phyloP scores from a whole-genome alignment of 2,888 invertebrate genomes.

The Catonia carolina region DNA sequence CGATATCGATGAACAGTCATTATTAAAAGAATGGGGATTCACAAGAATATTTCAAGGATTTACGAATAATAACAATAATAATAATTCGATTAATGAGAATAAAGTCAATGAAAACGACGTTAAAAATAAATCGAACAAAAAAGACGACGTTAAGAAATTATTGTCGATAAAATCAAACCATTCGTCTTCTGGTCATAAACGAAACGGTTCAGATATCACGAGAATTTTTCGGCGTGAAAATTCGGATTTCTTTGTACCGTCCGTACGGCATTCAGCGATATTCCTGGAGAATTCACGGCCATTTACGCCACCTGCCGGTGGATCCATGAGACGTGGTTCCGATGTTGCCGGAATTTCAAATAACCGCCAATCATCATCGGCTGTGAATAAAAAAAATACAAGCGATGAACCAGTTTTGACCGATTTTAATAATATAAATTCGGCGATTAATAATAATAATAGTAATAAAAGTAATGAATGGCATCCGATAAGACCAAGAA shows the following conservation, averaged over 20 bases:
- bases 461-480: constrained; percentile 48
- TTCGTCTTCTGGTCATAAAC: constrained; percentile 34
- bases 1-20: constrained; percentile 67
- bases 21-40: constrained; percentile 82
- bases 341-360: constrained; percentile 33
- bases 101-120: constrained; percentile 40
- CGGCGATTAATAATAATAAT: constrained; percentile 52
- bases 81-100: constrained; percentile 42
- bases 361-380: too few species aligned
- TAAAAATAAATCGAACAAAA: constrained; percentile 6
- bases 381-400: constrained; percentile 43
- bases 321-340: constrained; percentile 33
- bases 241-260: constrained; percentile 72
- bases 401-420: constrained; percentile 46
- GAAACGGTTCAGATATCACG: constrained; percentile 32
- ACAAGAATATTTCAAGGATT: constrained; percentile 67
- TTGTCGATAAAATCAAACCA: constrained; percentile 34
- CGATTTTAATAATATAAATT: constrained; percentile 10
- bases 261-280: constrained; percentile 61
- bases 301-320: constrained; percentile 18
- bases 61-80: constrained; percentile 43
- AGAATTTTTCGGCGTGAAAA: constrained; percentile 66
- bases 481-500: constrained; percentile 58
- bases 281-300: constrained; percentile 52
- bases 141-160: constrained; percentile 31